Base-by-base conservation (phyloP, 2,888 invertebrate genomes). In the Leptinotarsa tumamoca region DNA sequence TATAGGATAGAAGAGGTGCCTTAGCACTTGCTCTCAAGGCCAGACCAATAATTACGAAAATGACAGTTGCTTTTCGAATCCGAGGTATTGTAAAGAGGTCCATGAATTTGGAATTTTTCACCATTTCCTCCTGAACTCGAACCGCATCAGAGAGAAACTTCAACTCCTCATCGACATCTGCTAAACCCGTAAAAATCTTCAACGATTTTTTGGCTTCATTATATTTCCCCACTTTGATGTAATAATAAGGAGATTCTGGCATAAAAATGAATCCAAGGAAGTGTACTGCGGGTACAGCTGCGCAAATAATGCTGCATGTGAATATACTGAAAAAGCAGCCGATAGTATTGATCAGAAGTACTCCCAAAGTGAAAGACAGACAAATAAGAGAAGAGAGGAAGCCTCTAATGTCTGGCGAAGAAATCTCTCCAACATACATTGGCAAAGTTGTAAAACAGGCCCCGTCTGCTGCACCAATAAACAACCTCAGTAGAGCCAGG, bases 361-460 rank as follows among this genome's bases (percentile, higher is more conserved):
- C 91, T 79, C 93, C 93, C 83, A 91, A 87, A 68, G 90, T 90
- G 80, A 91, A 89, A 4, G 83, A 90, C 79, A 92, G 87, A 18
- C 92, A 91, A 81, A 91, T 90, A 79, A 91, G 90, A 33, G 92
- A 91, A n/a, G 93, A 92, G 74, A 93, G 89, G 71, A 92, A 89
- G 54, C 92, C 93, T 52, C 92, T 86, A 15, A 91, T 88, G 21
- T 89, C 88, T 61, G 90, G 90, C 68, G 91, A 90, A 0, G 92
- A 89, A 54, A 92, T 91, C 85, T 93, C 93, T 0, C 90, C 91
- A n/a, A 92, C 88, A 83, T 92, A 93, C 82, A 92, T 90, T 0
- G 92, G 91, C 1, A 90, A 89, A 1, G 90, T 89, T 10, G 87
- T 87, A 79, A 87, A 88, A 1, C 83, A 81, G 0, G 86, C 79